Evolutionary conservation across 2,797 vertebrate genomes (phyloP).

Genomic region (Chloroceryle inda): DNA sequence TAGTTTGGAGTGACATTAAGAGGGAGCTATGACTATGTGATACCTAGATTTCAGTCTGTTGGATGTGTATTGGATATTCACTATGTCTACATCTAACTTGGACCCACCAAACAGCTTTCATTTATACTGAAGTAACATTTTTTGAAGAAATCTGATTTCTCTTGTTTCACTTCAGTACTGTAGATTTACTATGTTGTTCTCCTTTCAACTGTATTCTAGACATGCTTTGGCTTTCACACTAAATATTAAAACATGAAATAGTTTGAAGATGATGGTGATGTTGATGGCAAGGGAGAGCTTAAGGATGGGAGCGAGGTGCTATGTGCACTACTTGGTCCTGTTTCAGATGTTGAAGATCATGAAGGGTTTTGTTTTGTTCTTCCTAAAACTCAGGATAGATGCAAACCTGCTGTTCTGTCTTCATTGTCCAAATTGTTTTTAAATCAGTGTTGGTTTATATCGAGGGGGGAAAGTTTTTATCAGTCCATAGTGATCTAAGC

Average conservation of each 20-base stretch:
- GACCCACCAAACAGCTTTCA: neutral
- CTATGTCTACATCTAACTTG: neutral
- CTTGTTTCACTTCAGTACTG: neutral
- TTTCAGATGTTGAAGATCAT: neutral
- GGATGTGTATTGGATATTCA: rapidly evolving
- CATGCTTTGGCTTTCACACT: neutral
- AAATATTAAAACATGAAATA: neutral
- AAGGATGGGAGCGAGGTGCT: neutral
- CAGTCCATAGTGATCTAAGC: neutral
- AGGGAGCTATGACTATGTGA: neutral
- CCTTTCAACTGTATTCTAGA: neutral
- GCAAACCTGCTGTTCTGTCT: neutral
- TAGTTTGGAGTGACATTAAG: neutral
- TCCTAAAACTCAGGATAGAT: neutral
- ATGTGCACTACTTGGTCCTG: neutral
- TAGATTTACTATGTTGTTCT: neutral
- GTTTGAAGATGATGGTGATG: neutral
- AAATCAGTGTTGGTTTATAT: neutral
- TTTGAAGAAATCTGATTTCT: neutral
- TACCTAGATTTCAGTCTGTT: neutral
- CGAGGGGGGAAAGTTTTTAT: neutral
- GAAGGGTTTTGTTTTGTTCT: neutral
- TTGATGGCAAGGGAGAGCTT: neutral
- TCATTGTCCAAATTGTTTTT: neutral
- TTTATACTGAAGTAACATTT: neutral